Percentiles rank a stretch among this genome's conserved stretches.
These are phyloP conservation scores for Podiceps cristatus DNA, from an alignment of 2,113 vertebrate species.

Conservation along the genomic window DNA sequence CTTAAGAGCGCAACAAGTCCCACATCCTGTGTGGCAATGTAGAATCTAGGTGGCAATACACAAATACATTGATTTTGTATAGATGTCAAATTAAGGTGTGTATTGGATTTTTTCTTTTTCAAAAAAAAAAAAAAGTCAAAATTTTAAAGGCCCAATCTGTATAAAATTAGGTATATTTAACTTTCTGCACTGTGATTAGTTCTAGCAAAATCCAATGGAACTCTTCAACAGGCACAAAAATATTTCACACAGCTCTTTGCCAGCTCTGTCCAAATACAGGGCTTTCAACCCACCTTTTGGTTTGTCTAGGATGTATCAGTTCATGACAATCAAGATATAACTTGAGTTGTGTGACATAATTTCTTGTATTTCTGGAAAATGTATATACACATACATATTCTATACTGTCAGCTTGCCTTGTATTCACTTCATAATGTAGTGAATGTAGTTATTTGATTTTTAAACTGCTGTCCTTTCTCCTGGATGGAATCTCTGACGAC, in stretches of 20 bases:
- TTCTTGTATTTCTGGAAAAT: conserved; percentile 11
- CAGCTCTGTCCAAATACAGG: neutral
- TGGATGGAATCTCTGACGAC: conserved; percentile 77
- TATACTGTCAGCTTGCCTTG: conserved; percentile 57
- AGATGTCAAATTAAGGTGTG: neutral
- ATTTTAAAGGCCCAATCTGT: neutral
- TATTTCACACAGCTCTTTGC: neutral
- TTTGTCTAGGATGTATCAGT: neutral
- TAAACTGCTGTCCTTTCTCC: conserved; percentile 80
- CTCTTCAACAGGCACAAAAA: neutral
- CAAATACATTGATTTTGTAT: neutral
- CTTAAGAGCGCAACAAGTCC: neutral
- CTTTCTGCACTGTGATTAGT: neutral
- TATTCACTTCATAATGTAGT: conserved; percentile 76
- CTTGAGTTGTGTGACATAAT: neutral
- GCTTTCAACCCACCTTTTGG: neutral
- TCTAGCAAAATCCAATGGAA: neutral
- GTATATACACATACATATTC: neutral
- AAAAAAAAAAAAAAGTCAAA: neutral
- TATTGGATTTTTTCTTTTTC: neutral
- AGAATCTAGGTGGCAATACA: neutral
- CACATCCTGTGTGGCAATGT: neutral
- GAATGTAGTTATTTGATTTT: conserved; percentile 84
- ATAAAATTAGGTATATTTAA: neutral
- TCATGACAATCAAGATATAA: neutral